phyloP scores from a whole-genome alignment of 1,140 invertebrate genomes.

The Lasioglossum baleicum region DNA sequence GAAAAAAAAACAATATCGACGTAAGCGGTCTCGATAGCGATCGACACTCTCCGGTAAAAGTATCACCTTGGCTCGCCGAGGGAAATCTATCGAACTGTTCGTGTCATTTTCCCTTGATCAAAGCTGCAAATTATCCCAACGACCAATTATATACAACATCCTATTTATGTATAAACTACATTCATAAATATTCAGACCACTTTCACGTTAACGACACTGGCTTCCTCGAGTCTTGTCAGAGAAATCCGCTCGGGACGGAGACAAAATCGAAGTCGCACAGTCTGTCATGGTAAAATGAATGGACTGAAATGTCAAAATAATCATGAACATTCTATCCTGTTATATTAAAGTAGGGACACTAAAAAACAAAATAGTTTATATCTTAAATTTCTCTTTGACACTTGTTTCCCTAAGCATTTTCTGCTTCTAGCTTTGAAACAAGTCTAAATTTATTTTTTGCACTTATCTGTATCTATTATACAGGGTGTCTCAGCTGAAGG shows the following conservation, averaged over 20 bases:
- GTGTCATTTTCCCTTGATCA: conserved; percentile 1
- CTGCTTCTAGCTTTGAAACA: no score
- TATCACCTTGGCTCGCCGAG: no score
- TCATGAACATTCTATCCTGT: background rate
- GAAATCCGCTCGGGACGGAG: background rate
- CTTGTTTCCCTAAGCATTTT: no score
- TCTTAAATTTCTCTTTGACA: no score
- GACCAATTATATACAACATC: background rate
- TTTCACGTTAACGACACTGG: conserved; percentile 4
- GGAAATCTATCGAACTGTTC: background rate
- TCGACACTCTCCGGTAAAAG: background rate
- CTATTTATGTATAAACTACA: background rate
- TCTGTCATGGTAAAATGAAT: background rate
- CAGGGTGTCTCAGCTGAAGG: no score
- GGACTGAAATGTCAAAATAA: background rate
- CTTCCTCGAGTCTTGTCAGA: background rate
- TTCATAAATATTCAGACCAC: conserved; percentile 29
- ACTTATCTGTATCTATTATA: no score
- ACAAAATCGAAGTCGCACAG: background rate
- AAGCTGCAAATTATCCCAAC: background rate
- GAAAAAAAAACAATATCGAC: background rate
- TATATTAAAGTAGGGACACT: no score
- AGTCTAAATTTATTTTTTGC: no score
- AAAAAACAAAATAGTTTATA: no score
- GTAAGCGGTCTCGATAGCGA: background rate